Evolutionary conservation across 2,113 vertebrate genomes (phyloP), one percentile per base, ranked within the genome.

Genomic region (Lophochroa leadbeateri): DNA sequence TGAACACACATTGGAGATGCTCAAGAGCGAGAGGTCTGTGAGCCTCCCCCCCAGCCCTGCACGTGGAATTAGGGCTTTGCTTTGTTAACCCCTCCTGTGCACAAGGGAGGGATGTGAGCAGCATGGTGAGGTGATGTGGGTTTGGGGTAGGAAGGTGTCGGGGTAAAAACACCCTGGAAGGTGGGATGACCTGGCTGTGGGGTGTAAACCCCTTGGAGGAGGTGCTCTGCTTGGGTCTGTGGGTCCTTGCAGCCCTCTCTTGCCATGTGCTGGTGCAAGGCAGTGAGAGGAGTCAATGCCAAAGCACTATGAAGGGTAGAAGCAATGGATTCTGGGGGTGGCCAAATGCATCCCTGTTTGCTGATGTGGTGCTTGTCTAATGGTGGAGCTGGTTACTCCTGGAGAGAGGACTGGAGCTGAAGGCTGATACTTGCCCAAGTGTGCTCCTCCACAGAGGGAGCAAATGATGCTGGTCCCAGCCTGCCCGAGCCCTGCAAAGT

Each of bases 141-240:
- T 78, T 37, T 28, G n/a, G 23, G 23, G 6, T 44, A n/a, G 35
- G 46, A 64, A 49, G 10, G 17, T 11, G 7, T 3, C 1, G 3
- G 35, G 55, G 28, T 18, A 17, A 41, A 69, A 61, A 20, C 0
- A 58, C 33, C 33, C 57, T 24, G n/a, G 10, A 3, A 63, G 37
- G 8, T 0, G 25, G 0, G 8, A 13, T 55, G 2, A 0, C 10
- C 12, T 0, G 1, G 35, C 21, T 53, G 29, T 0, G 18, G 39
- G 37, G 25, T 20, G 21, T 7, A 20, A 72, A 77, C 11, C 33
- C 53, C 50, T 7, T 2, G 35, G 69, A 20, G 70, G 41, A 47
- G 6, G 29, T 11, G 49, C 9, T 33, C 25, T 52, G 79, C 10
- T 7, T 35, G 9, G 20, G 37, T 8, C 1, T 57, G 49, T 3